A percentile compares a stretch with the other conserved stretches of the same genome.
Evolutionary conservation across 2,888 invertebrate genomes (phyloP).

Genomic region (Spodoptera littoralis): DNA sequence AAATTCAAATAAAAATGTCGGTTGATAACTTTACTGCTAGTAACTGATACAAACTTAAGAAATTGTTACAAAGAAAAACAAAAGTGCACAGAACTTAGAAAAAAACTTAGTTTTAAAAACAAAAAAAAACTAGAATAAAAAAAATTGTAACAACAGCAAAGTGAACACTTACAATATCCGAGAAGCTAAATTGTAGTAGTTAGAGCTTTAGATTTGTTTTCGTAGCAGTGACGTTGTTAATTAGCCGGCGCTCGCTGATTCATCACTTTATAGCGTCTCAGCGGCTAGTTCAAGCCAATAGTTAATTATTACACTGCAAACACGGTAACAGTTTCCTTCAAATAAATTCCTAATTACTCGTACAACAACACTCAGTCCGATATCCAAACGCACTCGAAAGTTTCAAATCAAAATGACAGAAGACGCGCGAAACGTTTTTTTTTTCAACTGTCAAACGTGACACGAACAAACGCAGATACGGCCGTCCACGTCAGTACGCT

Average conservation of each 20-base stretch:
- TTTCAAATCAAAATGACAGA: constrained; percentile 78
- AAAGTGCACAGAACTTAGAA: constrained; percentile 18
- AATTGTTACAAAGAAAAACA: background rate
- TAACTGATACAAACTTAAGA: background rate
- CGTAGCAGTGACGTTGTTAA: constrained; percentile 84
- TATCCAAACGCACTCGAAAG: constrained; percentile 76
- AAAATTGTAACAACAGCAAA: constrained; percentile 22
- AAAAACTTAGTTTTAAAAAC: constrained; percentile 18
- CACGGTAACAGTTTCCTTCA: constrained; percentile 65
- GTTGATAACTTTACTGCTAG: no score
- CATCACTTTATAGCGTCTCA: constrained; percentile 87
- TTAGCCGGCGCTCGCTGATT: constrained; percentile 87
- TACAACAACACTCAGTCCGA: constrained; percentile 70
- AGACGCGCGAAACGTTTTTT: constrained; percentile 86
- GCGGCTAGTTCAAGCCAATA: constrained; percentile 79
- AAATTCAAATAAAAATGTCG: no score
- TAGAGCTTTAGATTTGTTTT: constrained; percentile 82
- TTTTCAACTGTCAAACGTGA: constrained; percentile 79
- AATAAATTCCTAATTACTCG: constrained; percentile 57
- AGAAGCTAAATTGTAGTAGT: constrained; percentile 67
- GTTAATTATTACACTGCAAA: constrained; percentile 78
- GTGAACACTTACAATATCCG: constrained; percentile 80
- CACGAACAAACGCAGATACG: constrained; percentile 74
- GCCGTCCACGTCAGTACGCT: constrained; percentile 85
- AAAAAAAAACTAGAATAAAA: constrained; percentile 19